Base-by-base conservation (phyloP, 2,888 invertebrate species). In the Vandiemenella viatica region DNA sequence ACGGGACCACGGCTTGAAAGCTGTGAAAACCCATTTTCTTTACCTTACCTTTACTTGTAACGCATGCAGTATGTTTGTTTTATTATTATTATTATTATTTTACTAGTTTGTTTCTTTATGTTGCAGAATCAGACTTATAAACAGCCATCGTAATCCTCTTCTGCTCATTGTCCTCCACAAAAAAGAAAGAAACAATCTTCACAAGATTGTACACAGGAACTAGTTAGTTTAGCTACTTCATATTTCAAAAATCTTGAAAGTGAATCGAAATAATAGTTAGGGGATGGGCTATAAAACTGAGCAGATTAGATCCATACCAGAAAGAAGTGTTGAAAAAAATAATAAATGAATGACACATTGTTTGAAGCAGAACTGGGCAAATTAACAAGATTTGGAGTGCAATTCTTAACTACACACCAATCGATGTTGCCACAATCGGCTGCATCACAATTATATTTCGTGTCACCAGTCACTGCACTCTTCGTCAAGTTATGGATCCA, bases 221-320 rank as follows among this genome's bases (percentile, higher is more conserved):
- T 19, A 21, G 44, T 5, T 13, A 5, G 8, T 19, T 22, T 43
- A 43, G 21, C 21, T 22, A 22, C 20, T n/a, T 7, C 44, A 22
- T 43, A 22, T 22, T 43, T 43, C 22, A 43, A 20, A 22, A 43
- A 43, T n/a, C 44, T 22, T 16, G 44, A 43, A 43, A 20, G 21
- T 43, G 44, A 43, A 22, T 20, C n/a, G 22, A 15, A 43, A 5
- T 15, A 15, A 43, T 26, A 8, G 26, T 13, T 6, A 26, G 13
- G 26, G 26, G 26, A 26, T 26, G 13, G 26, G 26, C 26, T 26
- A 26, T 26, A 6, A 26, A 26, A 26, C 26, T 26, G 13, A 26
- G 13, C 13, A 26, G 13, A 26, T 26, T 26, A 13, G 26, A 8
- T 26, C 26, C 26, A 13, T 6, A 26, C 13, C 26, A 26, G 13